Evolutionary conservation across 2,888 invertebrate genomes (phyloP).

Genomic region (Cerastoderma edule): DNA sequence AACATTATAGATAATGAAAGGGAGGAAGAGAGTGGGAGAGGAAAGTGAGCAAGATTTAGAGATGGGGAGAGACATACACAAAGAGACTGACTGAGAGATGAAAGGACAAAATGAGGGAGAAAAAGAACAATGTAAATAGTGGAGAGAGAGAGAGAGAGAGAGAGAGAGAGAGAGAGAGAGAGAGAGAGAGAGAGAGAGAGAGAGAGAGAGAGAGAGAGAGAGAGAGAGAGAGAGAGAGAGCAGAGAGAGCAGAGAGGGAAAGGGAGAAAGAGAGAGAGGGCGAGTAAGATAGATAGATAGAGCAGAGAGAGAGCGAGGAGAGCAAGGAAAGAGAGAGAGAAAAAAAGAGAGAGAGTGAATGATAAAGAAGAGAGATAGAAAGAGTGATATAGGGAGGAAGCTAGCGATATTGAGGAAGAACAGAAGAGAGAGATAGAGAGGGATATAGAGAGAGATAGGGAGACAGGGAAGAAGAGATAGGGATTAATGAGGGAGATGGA

Average conservation of each 20-base stretch:
- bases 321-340: not conserved
- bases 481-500: not conserved
- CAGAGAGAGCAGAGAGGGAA: not conserved
- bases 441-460: slow-evolving; percentile 19
- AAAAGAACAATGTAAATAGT: not conserved
- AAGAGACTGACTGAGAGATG: not conserved
- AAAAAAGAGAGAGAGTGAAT: not conserved
- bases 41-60: slow-evolving; percentile 22
- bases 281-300: not conserved
- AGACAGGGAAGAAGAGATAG: slow-evolving; percentile 25
- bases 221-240: not conserved
- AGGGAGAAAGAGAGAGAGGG: not conserved
- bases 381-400: not conserved
- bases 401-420: slow-evolving; percentile 17
- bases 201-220: not conserved
- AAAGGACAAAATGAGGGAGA: not conserved
- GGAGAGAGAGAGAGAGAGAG: slow-evolving; percentile 30
- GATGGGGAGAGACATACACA: slow-evolving; percentile 20
- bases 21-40: slow-evolving; percentile 2
- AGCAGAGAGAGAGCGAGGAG: too few species aligned
- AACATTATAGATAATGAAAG: slow-evolving; percentile 17
- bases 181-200: slow-evolving; percentile 30
- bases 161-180: slow-evolving; percentile 29
- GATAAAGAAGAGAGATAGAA: not conserved
- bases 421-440: slow-evolving; percentile 23